A percentile compares a stretch with the other conserved stretches of the same genome.
phyloP scores from a whole-genome alignment of 2,113 vertebrate species.

The Amazona vittata region DNA sequence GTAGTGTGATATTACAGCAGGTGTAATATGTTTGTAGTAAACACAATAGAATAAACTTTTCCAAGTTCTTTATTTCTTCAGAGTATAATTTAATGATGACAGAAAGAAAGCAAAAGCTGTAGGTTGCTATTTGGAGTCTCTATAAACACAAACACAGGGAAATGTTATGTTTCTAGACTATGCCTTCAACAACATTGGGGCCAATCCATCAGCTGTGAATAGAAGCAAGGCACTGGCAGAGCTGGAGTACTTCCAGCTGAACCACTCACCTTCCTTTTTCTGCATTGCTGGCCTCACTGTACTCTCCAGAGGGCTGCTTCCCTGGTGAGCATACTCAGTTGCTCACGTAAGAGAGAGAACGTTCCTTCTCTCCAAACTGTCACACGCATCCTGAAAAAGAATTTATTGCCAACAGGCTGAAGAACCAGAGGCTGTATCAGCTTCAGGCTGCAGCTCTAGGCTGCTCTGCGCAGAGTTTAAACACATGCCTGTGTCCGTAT shows the following conservation, averaged over 20 bases:
- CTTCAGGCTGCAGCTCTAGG: not conserved
- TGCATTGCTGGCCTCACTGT: not conserved
- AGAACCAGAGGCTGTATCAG: not conserved
- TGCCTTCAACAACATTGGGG: not conserved
- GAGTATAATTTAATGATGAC: not conserved
- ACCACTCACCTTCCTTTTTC: not conserved
- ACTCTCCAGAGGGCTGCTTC: not conserved
- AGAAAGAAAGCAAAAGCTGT: not conserved
- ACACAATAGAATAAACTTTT: not conserved
- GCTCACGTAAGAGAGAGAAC: not conserved
- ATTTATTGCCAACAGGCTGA: not conserved
- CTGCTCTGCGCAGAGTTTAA: not conserved
- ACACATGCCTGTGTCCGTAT: not conserved
- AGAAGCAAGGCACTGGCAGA: not conserved
- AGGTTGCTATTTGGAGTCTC: not conserved
- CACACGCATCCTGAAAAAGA: not conserved
- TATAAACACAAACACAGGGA: not conserved
- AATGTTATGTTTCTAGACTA: not conserved
- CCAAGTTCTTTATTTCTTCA: not conserved
- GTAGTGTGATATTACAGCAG: not conserved
- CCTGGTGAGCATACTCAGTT: not conserved
- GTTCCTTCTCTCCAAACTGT: not conserved
- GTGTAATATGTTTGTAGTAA: not conserved
- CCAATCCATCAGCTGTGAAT: not conserved
- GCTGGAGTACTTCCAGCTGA: not conserved